phyloP scores from a whole-genome alignment of 2,113 vertebrate species.

The Sus scrofa region T2T-Sscrofa CM000812.6:51216501-51217000 shows the following conservation, averaged over 20 bases:
- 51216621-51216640: slow-evolving; percentile 62
- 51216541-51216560: slow-evolving; percentile 66
- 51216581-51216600: slow-evolving; percentile 27
- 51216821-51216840: slow-evolving; percentile 52
- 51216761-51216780: background rate
- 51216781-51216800: background rate
- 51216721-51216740: slow-evolving; percentile 69
- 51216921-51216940: slow-evolving; percentile 60
- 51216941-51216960: slow-evolving; percentile 23
- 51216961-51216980: slow-evolving; percentile 8
- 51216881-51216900: slow-evolving; percentile 68
- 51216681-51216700: slow-evolving; percentile 65
- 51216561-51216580: slow-evolving; percentile 29
- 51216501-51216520: slow-evolving; percentile 70
- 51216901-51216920: slow-evolving; percentile 44
- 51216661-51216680: slow-evolving; percentile 65
- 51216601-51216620: background rate
- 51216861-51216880: slow-evolving; percentile 51
- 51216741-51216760: slow-evolving; percentile 66
- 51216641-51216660: slow-evolving; percentile 69
- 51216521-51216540: slow-evolving; percentile 70
- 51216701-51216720: slow-evolving; percentile 68
- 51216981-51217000: slow-evolving; percentile 21
- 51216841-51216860: slow-evolving; percentile 51
- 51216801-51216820: slow-evolving; percentile 45